These are phyloP conservation scores for Eueremaeus valkanovi DNA, from an alignment of 2,888 invertebrate genomes.

Conservation along the genomic window DNA sequence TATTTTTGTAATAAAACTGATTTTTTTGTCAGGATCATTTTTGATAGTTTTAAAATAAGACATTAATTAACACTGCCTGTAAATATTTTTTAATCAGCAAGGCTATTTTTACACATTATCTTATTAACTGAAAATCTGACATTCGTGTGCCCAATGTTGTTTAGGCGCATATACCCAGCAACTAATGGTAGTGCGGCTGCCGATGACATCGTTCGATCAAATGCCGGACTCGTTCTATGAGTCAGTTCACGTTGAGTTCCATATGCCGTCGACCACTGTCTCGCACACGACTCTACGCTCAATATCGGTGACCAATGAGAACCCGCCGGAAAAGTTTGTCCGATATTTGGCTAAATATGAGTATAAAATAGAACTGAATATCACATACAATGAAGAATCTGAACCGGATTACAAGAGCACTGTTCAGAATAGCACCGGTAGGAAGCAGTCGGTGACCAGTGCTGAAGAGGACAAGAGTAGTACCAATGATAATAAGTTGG, in stretches of 20 bases:
- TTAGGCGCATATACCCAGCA: conserved; percentile 96
- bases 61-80: no score
- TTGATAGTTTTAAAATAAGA: no score
- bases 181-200: conserved; percentile 87
- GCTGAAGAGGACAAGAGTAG: not conserved
- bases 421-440: not conserved
- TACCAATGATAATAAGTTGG: not conserved
- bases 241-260: conserved; percentile 88
- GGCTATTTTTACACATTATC: no score
- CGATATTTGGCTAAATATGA: conserved; percentile 92
- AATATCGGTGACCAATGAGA: conserved; percentile 72
- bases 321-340: conserved; percentile 97
- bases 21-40: no score
- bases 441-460: not conserved
- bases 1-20: no score
- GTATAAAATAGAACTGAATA: conserved; percentile 77
- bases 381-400: conserved; percentile 35
- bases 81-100: not conserved
- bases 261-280: conserved; percentile 93
- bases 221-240: conserved; percentile 88
- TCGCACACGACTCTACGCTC: conserved; percentile 95
- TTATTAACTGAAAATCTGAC: no score
- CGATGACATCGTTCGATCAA: conserved; percentile 94
- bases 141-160: no score
- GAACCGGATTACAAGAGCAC: not conserved